These are phyloP conservation scores for Psilanteris sp. DNA, from an alignment of 1,140 invertebrate species.

Conservation along the genomic window DNA sequence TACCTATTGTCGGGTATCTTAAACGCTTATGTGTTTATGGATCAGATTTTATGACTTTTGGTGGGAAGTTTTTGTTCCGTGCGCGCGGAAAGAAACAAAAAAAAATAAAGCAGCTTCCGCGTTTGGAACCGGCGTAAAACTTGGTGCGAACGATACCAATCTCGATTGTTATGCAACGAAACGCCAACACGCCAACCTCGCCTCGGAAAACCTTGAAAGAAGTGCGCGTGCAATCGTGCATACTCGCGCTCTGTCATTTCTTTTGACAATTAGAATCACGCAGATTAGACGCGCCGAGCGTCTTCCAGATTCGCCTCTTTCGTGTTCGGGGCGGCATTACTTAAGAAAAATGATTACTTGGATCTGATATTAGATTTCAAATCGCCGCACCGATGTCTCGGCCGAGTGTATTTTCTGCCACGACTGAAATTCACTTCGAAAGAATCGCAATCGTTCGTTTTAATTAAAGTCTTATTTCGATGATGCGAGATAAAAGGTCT, in stretches of 20 bases:
- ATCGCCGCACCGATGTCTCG: neutral
- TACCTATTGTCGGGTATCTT: too few species aligned
- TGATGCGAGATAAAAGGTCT: neutral
- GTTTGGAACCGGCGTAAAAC: slow-evolving; percentile 58
- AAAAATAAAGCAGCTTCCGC: slow-evolving; percentile 55
- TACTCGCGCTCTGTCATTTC: slow-evolving; percentile 50
- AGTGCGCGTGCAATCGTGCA: slow-evolving; percentile 50
- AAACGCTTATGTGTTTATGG: too few species aligned
- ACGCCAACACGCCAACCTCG: slow-evolving; percentile 51
- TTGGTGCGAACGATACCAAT: slow-evolving; percentile 58
- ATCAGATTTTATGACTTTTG: neutral
- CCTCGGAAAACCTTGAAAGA: slow-evolving; percentile 55
- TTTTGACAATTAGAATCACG: slow-evolving; percentile 57
- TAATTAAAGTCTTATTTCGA: slow-evolving; percentile 1
- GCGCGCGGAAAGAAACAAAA: neutral
- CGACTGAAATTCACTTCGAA: slow-evolving; percentile 7
- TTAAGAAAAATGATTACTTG: slow-evolving; percentile 37
- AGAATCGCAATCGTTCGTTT: slow-evolving; percentile 5
- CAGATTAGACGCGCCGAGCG: slow-evolving; percentile 41
- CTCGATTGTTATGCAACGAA: slow-evolving; percentile 61
- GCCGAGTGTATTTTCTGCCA: neutral
- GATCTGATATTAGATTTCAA: slow-evolving; percentile 5
- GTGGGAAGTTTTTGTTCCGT: neutral
- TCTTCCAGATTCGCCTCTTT: slow-evolving; percentile 49
- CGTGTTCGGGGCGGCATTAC: slow-evolving; percentile 41